Percentiles rank a stretch among this genome's conserved stretches.
phyloP scores from a whole-genome alignment of 2,888 invertebrate genomes.

The Hemistola chrysoprasaria region DNA sequence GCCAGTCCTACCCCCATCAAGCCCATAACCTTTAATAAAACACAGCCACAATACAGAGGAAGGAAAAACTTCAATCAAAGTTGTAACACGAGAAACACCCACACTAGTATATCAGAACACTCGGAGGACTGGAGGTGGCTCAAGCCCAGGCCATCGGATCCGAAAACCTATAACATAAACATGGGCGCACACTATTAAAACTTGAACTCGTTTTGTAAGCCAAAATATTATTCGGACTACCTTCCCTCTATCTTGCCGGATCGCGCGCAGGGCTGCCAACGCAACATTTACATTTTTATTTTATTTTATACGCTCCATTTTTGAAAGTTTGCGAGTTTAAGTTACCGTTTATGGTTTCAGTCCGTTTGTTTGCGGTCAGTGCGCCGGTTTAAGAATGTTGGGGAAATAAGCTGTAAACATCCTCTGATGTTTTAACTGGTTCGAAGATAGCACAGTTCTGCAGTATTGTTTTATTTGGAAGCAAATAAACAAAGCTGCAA shows the following conservation, averaged over 20 bases:
- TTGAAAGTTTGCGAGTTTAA: conserved; percentile 45
- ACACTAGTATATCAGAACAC: conserved; percentile 42
- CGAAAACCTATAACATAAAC: conserved; percentile 73
- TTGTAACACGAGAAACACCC: conserved; percentile 23
- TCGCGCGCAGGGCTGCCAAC: conserved; percentile 65
- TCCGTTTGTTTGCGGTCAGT: conserved; percentile 36
- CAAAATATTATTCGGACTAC: conserved; percentile 80
- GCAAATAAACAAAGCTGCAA: no score
- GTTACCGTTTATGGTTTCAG: conserved; percentile 40
- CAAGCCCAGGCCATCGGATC: conserved; percentile 55
- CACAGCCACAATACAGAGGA: conserved; percentile 22
- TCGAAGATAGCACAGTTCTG: no score
- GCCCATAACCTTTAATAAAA: conserved; percentile 17
- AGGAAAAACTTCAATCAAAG: conserved; percentile 34
- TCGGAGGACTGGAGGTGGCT: conserved; percentile 42
- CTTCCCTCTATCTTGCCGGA: conserved; percentile 67
- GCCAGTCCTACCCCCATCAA: conserved; percentile 10
- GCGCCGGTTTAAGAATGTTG: conserved; percentile 3
- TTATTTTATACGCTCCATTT: conserved; percentile 49
- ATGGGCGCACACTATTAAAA: conserved; percentile 79
- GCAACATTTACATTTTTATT: conserved; percentile 68
- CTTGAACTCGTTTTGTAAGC: conserved; percentile 80
- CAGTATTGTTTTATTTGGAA: no score
- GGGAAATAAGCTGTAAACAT: conserved; percentile 1
- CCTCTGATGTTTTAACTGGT: no score